Percentiles rank a stretch among this genome's conserved stretches.
These are phyloP conservation scores for Drosophila lini DNA, from an alignment of 1,140 invertebrate species.

Conservation along the genomic window DNA sequence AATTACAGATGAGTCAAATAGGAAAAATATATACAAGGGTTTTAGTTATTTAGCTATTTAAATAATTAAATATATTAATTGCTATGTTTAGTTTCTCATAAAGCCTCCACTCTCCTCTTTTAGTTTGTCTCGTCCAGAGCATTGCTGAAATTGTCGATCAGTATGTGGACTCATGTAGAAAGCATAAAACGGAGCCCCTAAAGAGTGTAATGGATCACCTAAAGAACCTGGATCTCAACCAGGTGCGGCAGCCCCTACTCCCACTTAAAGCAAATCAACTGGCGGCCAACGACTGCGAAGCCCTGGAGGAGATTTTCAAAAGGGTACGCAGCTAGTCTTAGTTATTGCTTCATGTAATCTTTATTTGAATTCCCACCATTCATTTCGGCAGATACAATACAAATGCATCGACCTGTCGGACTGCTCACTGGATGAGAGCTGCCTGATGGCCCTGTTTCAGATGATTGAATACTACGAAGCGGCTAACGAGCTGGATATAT, in stretches of 20 bases:
- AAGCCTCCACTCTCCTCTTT: slow-evolving; percentile 7
- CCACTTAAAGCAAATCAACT: slow-evolving; percentile 86
- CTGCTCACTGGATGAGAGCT: slow-evolving; percentile 74
- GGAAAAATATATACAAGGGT: neutral
- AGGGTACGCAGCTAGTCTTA: slow-evolving; percentile 84
- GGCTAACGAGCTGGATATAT: slow-evolving; percentile 90
- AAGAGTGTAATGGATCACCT: slow-evolving; percentile 89
- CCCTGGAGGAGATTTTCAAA: slow-evolving; percentile 91
- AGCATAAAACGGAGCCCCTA: slow-evolving; percentile 89
- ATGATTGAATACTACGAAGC: slow-evolving; percentile 97
- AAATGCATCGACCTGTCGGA: slow-evolving; percentile 80
- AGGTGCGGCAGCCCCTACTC: slow-evolving; percentile 85
- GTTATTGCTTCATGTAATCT: neutral
- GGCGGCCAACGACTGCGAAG: slow-evolving; percentile 88
- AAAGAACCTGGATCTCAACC: slow-evolving; percentile 85
- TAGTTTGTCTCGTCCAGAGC: slow-evolving; percentile 72
- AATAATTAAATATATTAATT: neutral
- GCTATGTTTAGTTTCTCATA: neutral
- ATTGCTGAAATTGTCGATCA: slow-evolving; percentile 87
- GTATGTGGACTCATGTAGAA: slow-evolving; percentile 89
- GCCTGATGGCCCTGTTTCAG: slow-evolving; percentile 90
- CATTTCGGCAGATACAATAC: slow-evolving; percentile 71
- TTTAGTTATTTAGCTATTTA: neutral
- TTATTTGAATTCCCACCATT: neutral
- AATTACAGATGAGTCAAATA: neutral